Conservation (phyloP, 2,797 vertebrate species). For the Hafferia zeledoni region DNA sequence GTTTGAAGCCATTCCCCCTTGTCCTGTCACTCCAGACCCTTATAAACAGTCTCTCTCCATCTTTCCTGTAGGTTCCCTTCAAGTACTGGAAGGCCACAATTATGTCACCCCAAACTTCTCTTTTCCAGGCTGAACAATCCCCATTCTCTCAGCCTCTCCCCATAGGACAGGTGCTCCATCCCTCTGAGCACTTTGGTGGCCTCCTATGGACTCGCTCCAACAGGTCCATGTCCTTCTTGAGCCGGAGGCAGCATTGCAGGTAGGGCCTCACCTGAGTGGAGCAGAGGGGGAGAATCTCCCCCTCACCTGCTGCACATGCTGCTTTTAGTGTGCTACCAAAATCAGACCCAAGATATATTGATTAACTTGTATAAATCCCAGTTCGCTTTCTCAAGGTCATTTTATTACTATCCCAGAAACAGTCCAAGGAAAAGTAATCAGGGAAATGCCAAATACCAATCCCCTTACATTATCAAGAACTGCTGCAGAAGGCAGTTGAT, state of each 20-base stretch:
- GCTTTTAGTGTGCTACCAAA: not conserved
- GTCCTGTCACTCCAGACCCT: not conserved
- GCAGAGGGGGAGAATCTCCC: not conserved
- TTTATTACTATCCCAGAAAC: not conserved
- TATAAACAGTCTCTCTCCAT: not conserved
- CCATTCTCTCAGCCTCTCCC: not conserved
- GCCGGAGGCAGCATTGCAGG: not conserved
- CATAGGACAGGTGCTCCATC: not conserved
- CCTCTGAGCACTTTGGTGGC: not conserved
- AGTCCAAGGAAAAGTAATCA: not conserved
- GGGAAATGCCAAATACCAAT: not conserved
- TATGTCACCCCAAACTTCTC: not conserved
- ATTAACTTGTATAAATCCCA: not conserved
- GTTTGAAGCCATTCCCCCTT: not conserved
- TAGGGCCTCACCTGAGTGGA: not conserved
- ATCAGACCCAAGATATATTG: not conserved
- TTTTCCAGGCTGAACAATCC: not conserved
- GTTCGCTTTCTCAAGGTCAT: not conserved
- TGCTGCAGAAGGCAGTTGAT: not conserved
- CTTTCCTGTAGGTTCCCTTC: not conserved
- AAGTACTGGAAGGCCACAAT: not conserved
- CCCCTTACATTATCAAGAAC: not conserved
- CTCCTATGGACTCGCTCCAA: not conserved
- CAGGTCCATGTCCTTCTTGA: rapidly evolving
- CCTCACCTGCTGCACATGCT: rapidly evolving